These are phyloP conservation scores for Macrotus californicus DNA, from an alignment of 2,113 vertebrate genomes.

Conservation along the genomic window DNA sequence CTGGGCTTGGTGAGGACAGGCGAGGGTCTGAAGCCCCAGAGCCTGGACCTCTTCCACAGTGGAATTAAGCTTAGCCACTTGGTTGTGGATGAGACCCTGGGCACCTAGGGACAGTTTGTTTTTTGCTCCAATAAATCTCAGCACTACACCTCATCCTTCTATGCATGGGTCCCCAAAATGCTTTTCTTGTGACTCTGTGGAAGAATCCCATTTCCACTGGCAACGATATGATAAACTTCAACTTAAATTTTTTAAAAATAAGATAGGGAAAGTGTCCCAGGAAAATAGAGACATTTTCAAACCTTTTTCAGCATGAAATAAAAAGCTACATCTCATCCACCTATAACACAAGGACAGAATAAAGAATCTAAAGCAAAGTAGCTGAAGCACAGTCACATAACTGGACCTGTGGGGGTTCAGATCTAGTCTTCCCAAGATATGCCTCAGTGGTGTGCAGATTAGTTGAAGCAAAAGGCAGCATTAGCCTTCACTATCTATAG, in stretches of 20 bases:
- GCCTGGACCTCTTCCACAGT: no score
- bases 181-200: no score
- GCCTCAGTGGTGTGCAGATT: background rate
- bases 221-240: background rate
- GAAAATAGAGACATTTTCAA: background rate
- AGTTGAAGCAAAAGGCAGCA: background rate
- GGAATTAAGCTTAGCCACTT: no score
- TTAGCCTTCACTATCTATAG: background rate
- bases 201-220: no score
- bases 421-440: background rate
- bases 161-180: no score
- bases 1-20: no score
- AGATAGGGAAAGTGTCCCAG: background rate
- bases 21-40: no score
- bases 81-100: no score
- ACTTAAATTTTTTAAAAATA: background rate
- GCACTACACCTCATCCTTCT: no score
- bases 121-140: no score
- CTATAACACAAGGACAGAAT: background rate
- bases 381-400: background rate
- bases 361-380: background rate
- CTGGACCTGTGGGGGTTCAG: background rate
- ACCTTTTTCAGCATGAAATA: background rate
- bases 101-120: no score
- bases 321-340: background rate